Percentiles rank a stretch among this genome's conserved stretches.
Conservation (phyloP, 2,113 vertebrate genomes). For the Callipepla californica region DNA sequence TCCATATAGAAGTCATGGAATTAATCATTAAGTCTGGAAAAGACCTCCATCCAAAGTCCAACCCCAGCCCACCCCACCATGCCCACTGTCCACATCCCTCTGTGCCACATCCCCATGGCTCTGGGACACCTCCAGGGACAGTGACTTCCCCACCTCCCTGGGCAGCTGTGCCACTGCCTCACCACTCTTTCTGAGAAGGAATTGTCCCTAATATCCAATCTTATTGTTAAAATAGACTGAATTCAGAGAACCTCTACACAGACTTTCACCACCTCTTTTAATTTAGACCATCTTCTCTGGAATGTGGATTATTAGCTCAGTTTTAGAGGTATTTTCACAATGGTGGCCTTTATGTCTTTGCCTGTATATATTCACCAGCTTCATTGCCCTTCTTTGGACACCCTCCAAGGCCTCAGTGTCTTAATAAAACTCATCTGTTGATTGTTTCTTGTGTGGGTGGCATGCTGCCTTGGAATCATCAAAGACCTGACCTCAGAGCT, state of each 20-base stretch:
- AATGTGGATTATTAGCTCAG: background rate
- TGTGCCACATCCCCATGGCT: too few relatives aligned
- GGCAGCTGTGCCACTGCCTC: too few relatives aligned
- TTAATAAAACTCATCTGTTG: background rate
- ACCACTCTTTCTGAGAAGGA: too few relatives aligned
- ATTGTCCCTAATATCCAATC: too few relatives aligned
- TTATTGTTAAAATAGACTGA: background rate
- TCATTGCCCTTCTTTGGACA: too few relatives aligned
- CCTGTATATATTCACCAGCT: background rate
- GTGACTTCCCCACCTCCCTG: too few relatives aligned
- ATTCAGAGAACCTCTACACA: background rate
- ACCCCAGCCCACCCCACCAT: too few relatives aligned
- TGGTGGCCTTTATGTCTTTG: background rate
- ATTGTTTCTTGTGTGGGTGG: background rate
- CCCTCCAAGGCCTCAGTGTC: too few relatives aligned
- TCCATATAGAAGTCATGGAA: background rate
- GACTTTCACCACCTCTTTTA: background rate
- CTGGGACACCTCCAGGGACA: too few relatives aligned
- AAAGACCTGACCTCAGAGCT: background rate
- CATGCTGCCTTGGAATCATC: background rate
- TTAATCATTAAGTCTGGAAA: too few relatives aligned
- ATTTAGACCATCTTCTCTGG: background rate
- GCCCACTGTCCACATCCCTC: too few relatives aligned
- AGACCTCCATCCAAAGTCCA: too few relatives aligned
- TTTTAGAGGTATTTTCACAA: background rate